Base-by-base conservation (phyloP, 2,888 invertebrate species). In the Drepanosiphum platanoidis region DNA sequence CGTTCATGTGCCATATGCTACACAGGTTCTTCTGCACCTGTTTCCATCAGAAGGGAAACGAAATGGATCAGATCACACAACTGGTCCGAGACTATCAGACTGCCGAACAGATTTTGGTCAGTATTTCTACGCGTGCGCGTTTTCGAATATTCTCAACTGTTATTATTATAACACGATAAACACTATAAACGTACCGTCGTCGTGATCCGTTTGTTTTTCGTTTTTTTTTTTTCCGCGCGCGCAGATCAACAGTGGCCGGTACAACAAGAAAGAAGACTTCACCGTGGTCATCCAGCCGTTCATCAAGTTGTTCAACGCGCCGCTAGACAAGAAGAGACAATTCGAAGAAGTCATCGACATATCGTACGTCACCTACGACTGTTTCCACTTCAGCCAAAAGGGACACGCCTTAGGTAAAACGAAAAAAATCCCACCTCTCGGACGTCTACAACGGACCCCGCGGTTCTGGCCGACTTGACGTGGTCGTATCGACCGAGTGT, bases 301-400 rank as follows among this genome's bases (percentile, higher is more conserved):
- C 89, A 94, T 93, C 90, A 92, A 92, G 88, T 89, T 93, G 88
- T 94, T 94, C 90, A 94, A 94, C 90, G 93, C 92, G 11, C 92
- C 92, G 3, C 88, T 89, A 22, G 90, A 92, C 71, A 86, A 86
- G 11, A 87, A 86, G 15, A 66, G 68, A 61, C 89, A 90, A 80
- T 72, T 58, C 52, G 78, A 78, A 52, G 92, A 92, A 88, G 93
- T 92, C 88, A 93, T 94, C 72, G 94, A 94, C 90, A 92, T 92
- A 89, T 93, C 92, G 64, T 93, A 93, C 89, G 93, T 94, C 88
- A 94, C 94, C 3, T 92, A 94, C 88, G 94, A 94, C 89, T 94
- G 94, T 90, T 94, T 94, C 90, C 94, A 94, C 90, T 94, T 94
- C 90, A 94, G 94, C 84, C 94, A 94, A 90, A 94, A 94, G 89